phyloP scores from a whole-genome alignment of 2,888 invertebrate genomes.

The Pristionchus mayeri region DNA sequence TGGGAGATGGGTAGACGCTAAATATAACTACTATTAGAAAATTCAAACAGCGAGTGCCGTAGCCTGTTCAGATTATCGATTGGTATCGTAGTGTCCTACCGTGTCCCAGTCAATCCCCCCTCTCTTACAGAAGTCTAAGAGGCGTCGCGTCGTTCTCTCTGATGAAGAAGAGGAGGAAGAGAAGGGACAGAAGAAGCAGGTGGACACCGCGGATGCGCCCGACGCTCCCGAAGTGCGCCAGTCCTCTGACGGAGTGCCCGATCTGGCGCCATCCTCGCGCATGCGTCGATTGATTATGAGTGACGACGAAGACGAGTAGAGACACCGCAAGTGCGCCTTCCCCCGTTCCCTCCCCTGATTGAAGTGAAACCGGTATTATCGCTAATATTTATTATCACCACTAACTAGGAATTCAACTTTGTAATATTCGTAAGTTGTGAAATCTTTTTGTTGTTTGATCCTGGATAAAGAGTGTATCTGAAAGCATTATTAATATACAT shows the following conservation, averaged over 20 bases:
- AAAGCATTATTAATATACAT: too few relatives aligned
- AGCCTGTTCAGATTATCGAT: too few relatives aligned
- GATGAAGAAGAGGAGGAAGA: constrained; percentile 32
- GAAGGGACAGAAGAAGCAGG: constrained; percentile 4
- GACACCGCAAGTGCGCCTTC: constrained; percentile 1
- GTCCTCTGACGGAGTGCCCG: neutral
- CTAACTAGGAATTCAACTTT: constrained; percentile 1
- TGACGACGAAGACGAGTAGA: constrained; percentile 42
- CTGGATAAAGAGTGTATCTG: neutral
- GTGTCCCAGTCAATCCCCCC: too few relatives aligned
- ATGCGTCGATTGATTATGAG: constrained; percentile 28
- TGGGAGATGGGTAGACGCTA: neutral
- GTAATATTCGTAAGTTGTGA: too few relatives aligned
- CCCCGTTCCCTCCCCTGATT: neutral
- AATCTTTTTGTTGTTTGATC: neutral
- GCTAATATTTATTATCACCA: neutral
- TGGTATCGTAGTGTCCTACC: too few relatives aligned
- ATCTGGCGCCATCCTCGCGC: neutral
- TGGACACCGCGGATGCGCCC: constrained; percentile 3
- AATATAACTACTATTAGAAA: neutral
- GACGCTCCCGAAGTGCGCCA: constrained; percentile 11
- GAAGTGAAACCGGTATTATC: too few relatives aligned
- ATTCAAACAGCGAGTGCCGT: too few relatives aligned
- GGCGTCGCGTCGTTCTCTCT: constrained; percentile 11
- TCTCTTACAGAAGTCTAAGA: constrained; percentile 33